A percentile compares a stretch with the other conserved stretches of the same genome.
Evolutionary conservation across 2,113 vertebrate species (phyloP).

Genomic region (Galbula dea): DNA sequence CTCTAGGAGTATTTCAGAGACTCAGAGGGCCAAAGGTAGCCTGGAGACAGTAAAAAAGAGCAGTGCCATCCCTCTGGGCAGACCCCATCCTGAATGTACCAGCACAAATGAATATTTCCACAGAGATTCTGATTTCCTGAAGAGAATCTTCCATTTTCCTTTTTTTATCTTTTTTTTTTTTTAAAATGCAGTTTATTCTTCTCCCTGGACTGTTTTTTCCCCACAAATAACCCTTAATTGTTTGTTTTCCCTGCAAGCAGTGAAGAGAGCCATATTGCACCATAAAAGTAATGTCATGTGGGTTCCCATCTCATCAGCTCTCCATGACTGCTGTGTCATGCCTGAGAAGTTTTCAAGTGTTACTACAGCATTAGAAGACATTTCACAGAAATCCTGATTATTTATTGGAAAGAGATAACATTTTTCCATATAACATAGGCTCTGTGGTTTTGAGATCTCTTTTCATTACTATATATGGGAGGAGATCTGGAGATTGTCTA

Average conservation of each 20-base stretch:
- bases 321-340: constrained; percentile 25
- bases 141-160: not conserved
- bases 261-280: constrained; percentile 22
- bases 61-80: not conserved
- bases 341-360: constrained; percentile 25
- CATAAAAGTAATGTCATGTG: constrained; percentile 43
- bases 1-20: not conserved
- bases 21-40: not conserved
- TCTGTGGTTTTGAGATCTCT: not conserved
- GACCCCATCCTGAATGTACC: not conserved
- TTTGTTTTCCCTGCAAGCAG: constrained; percentile 31
- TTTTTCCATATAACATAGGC: not conserved
- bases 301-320: constrained; percentile 34
- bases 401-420: not conserved
- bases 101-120: not conserved
- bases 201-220: not conserved
- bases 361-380: not conserved
- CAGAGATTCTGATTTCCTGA: not conserved
- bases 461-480: not conserved
- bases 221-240: constrained; percentile 46
- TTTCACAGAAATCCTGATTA: not conserved
- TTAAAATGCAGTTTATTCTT: not conserved
- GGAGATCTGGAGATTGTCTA: not conserved
- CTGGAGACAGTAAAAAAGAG: not conserved
- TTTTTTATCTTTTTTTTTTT: not conserved